phyloP scores from a whole-genome alignment of 2,888 invertebrate genomes.

The Erebia aethiops region DNA sequence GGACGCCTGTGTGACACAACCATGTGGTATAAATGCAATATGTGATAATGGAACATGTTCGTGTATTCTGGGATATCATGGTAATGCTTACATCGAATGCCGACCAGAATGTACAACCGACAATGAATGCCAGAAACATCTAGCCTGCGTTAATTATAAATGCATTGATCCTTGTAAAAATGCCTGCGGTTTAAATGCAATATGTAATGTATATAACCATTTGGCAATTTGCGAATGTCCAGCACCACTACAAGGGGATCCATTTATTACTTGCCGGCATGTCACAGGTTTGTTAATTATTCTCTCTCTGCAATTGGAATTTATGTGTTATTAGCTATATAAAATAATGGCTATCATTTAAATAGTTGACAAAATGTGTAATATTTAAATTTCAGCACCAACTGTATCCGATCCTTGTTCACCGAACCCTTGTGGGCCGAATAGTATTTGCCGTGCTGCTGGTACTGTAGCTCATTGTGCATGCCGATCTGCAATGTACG shows the following conservation, averaged over 20 bases:
- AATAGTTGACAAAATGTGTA: not conserved
- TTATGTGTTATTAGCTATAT: too few relatives aligned
- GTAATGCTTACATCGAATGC: slow-evolving; percentile 87
- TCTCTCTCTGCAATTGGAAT: too few relatives aligned
- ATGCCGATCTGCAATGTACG: slow-evolving; percentile 86
- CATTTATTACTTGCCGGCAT: slow-evolving; percentile 87
- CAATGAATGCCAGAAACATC: slow-evolving; percentile 87
- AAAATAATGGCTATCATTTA: too few relatives aligned
- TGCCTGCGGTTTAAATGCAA: slow-evolving; percentile 87
- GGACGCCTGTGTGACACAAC: slow-evolving; percentile 84
- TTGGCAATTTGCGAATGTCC: slow-evolving; percentile 90
- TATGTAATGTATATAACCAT: slow-evolving; percentile 90
- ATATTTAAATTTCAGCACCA: slow-evolving; percentile 49
- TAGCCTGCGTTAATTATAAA: slow-evolving; percentile 88
- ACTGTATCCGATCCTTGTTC: slow-evolving; percentile 82
- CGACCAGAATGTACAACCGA: slow-evolving; percentile 90
- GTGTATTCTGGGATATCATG: slow-evolving; percentile 84
- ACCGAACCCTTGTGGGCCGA: slow-evolving; percentile 88
- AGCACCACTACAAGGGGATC: slow-evolving; percentile 89
- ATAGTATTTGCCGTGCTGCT: slow-evolving; percentile 86
- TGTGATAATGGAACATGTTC: slow-evolving; percentile 84
- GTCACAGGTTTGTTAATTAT: slow-evolving; percentile 62
- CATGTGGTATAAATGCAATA: slow-evolving; percentile 86
- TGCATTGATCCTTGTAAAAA: slow-evolving; percentile 89
- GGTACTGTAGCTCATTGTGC: slow-evolving; percentile 86